Conservation (phyloP, 2,888 invertebrate genomes). For the Shargacucullia verbasci region DNA sequence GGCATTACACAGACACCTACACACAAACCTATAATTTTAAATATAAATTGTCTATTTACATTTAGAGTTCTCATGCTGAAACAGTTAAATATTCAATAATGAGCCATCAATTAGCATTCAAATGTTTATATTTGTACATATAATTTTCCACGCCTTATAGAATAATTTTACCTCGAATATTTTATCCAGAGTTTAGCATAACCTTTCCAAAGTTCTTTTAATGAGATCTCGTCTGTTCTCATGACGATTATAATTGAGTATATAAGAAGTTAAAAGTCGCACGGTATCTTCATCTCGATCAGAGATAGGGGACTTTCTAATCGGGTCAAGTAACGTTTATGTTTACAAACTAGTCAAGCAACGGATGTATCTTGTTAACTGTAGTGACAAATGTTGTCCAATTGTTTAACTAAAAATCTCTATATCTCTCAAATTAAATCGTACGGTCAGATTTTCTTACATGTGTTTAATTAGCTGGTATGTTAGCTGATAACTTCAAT, state of each 20-base stretch:
- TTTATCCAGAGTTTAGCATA: conserved; percentile 34
- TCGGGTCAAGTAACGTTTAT: conserved; percentile 82
- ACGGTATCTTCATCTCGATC: conserved; percentile 80
- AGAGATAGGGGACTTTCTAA: conserved; percentile 81
- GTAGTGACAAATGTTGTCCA: conserved; percentile 69
- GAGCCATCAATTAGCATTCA: conserved; percentile 28
- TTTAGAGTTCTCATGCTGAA: conserved; percentile 7
- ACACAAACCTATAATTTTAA: conserved; percentile 10
- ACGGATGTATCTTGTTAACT: conserved; percentile 73
- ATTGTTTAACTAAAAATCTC: conserved; percentile 59
- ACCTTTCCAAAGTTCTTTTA: conserved; percentile 48
- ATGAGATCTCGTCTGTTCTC: conserved; percentile 53
- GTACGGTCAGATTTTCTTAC: conserved; percentile 20
- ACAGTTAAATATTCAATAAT: conserved; percentile 17
- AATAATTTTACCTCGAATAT: conserved; percentile 24
- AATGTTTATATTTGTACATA: conserved; percentile 20
- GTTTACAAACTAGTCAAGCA: conserved; percentile 79
- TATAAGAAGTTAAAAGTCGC: conserved; percentile 70
- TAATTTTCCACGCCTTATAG: conserved; percentile 26
- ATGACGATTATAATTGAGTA: conserved; percentile 65
- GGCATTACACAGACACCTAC: neutral
- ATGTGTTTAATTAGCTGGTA: conserved; percentile 21
- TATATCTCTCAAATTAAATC: conserved; percentile 36
- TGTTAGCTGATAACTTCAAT: conserved; percentile 27
- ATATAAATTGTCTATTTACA: conserved; percentile 11